Base-by-base conservation (phyloP, 2,888 invertebrate species). In the Eremobia ochroleuca region DNA sequence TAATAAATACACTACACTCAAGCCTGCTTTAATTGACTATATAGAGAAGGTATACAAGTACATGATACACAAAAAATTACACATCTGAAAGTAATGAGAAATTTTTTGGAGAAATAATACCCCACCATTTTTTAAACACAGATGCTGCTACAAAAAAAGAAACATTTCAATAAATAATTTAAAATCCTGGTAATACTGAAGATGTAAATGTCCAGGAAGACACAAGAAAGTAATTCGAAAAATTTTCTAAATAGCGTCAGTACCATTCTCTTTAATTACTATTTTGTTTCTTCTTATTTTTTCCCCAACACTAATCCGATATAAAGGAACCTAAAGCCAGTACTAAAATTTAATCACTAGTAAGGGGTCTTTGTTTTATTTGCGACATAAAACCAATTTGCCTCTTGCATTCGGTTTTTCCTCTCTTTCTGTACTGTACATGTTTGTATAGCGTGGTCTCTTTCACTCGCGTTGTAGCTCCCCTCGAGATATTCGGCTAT, bases 271-370 rank as follows among this genome's bases (percentile, higher is more conserved):
- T 66, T 13, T 85, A 77, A 88, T 85, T 77, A 76, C 72, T 34
- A 77, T 80, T 81, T 81, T 43, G 77, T 62, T 5, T 65, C 18
- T 61, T 58, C 77, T 67, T 77, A 74, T 82, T 78, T 77, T 81
- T 85, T 78, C 71, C 76, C 58, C 73, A 62, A 68, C 70, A 79
- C 85, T 87, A 81, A 85, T 84, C 81, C 68, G 37, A 83, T 77
- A 83, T 84, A 83, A 87, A 88, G 77, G 70, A 84, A 85, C 86
- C 86, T 83, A 81, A 88, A 86, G 88, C 85, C 85, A 85, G 87
- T 78, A 90, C 77, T 91, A 87, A 91, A 91, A 86, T 89, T 86
- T 87, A 90, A 91, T 91, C 88, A 89, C 87, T 81, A 76, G 78
- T 85, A 79, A 84, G 82, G 88, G 86, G 86, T 82, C 87, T 88